Evolutionary conservation across 2,888 invertebrate genomes (phyloP), one percentile per base, ranked within the genome.

Genomic region (Acanthosepion esculentum): DNA sequence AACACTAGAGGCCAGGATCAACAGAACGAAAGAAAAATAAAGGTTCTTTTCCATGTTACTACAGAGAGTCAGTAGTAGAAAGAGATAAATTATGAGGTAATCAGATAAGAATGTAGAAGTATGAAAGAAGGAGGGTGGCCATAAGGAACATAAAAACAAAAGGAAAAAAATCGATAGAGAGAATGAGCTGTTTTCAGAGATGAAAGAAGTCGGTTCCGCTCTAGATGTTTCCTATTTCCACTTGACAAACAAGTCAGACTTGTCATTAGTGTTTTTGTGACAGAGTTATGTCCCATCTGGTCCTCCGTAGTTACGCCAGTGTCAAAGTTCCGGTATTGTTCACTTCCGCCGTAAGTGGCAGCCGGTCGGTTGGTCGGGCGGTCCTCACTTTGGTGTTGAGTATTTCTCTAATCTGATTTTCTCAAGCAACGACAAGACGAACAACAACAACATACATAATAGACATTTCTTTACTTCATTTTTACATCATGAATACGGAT

Each of bases 401-500:
- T 10, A n/a, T 15, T 78, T 78, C 29, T 78, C 29, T 78, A 33
- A 78, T 78, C n/a, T 78, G n/a, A n/a, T 78, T 78, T n/a, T 78
- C 78, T 78, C 78, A 18, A n/a, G n/a, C 78, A 33, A 78, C 78
- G 12, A 78, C 78, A 15, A 15, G 10, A 64, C 20, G 4, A 50
- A 8, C 50, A 50, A 50, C 10, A 59, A 59, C 59, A 59, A 59
- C 59, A 6, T 3, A n/a, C n/a, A 33, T n/a, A n/a, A 33, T 78
- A 78, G 78, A 78, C 78, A 78, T 78, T 78, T 78, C 78, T 78
- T n/a, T 78, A n/a, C n/a, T 78, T 78, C n/a, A 5, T 78, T 78
- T 78, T 78, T 78, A 78, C 78, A 78, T 15, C 50, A 93, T 93
- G 93, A 29, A 93, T 53, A 48, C 93, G 93, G 93, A 93, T 48